These are phyloP conservation scores for Eumacrocentrus americanus DNA, from an alignment of 2,888 invertebrate genomes.

Conservation along the genomic window DNA sequence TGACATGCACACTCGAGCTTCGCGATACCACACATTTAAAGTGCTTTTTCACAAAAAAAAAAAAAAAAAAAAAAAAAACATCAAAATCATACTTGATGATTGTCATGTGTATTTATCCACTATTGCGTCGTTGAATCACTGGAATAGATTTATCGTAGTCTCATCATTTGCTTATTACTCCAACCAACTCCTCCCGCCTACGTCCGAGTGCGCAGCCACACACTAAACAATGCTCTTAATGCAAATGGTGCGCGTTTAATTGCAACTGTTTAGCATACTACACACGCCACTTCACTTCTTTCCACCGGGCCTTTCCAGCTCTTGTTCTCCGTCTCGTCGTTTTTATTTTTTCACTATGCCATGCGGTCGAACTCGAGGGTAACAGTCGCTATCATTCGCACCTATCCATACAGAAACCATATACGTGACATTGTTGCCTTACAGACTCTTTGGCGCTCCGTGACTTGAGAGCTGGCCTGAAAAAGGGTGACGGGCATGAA, in stretches of 20 bases:
- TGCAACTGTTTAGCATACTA: constrained; percentile 28
- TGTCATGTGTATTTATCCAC: no score
- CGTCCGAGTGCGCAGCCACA: constrained; percentile 8
- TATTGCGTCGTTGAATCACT: background rate
- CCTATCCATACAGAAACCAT: constrained; percentile 9
- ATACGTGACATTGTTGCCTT: constrained; percentile 3
- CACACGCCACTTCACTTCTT: constrained; percentile 6
- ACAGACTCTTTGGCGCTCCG: background rate
- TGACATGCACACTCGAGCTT: no score
- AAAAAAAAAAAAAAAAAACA: background rate
- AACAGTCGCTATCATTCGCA: constrained; percentile 14
- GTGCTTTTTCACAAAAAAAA: background rate
- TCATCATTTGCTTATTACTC: background rate
- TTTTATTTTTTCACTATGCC: constrained; percentile 4
- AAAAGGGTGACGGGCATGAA: constrained; percentile 17
- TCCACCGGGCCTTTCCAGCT: no score
- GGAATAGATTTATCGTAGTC: background rate
- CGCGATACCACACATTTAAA: no score
- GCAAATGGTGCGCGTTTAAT: constrained; percentile 28
- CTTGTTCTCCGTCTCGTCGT: background rate
- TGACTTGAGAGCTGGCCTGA: background rate
- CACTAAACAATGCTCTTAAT: constrained; percentile 27
- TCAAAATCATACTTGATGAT: background rate
- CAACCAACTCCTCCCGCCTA: background rate
- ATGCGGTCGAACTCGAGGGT: background rate